Percentiles rank a stretch among this genome's conserved stretches.
These are phyloP conservation scores for Hetaerina titia DNA, from an alignment of 2,888 invertebrate genomes.

Conservation along the genomic window DNA sequence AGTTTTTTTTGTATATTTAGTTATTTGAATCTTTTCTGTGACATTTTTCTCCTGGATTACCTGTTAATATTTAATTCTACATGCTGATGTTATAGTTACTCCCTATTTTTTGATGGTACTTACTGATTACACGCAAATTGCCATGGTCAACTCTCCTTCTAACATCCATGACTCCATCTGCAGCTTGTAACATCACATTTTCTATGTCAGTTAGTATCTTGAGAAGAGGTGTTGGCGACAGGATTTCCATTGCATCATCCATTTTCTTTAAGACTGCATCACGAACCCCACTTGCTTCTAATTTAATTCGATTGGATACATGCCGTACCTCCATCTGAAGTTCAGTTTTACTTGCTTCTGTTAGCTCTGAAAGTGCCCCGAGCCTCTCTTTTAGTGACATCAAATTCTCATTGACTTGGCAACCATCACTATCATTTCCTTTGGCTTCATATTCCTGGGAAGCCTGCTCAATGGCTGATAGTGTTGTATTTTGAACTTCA, in stretches of 20 bases:
- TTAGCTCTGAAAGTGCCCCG: neutral
- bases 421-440: neutral
- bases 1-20: too few species aligned
- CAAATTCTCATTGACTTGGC: neutral
- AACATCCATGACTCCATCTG: slow-evolving; percentile 90
- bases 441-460: neutral
- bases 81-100: too few species aligned
- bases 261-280: slow-evolving; percentile 77
- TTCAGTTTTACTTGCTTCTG: slow-evolving; percentile 74
- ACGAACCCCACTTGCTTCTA: slow-evolving; percentile 77
- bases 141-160: slow-evolving; percentile 92
- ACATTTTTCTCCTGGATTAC: too few species aligned
- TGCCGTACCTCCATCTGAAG: slow-evolving; percentile 75
- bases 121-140: slow-evolving; percentile 85
- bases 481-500: neutral
- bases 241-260: slow-evolving; percentile 76
- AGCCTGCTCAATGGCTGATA: neutral
- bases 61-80: too few species aligned
- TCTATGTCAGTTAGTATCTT: slow-evolving; percentile 85
- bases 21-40: too few species aligned
- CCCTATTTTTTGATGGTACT: neutral
- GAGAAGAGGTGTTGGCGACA: slow-evolving; percentile 76
- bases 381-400: neutral
- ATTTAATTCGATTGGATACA: slow-evolving; percentile 76
- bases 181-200: slow-evolving; percentile 88